Percentiles rank a stretch among this genome's conserved stretches.
phyloP scores from a whole-genome alignment of 2,888 invertebrate genomes.

The Drosophila cognata region DNA sequence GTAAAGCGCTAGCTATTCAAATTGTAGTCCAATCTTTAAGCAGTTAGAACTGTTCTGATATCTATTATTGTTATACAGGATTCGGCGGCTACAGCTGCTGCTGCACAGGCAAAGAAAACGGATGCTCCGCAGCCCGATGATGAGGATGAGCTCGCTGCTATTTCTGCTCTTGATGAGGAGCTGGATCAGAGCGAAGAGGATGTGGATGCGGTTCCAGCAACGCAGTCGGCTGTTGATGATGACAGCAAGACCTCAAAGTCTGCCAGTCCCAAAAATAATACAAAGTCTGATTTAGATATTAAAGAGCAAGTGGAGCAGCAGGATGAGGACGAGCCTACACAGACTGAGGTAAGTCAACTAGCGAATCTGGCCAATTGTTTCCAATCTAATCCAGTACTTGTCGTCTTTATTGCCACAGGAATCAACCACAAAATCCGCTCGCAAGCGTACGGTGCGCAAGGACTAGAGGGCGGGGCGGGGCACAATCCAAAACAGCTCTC shows the following conservation, averaged over 20 bases:
- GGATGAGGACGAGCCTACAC: constrained; percentile 70
- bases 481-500: constrained; percentile 29
- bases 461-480: constrained; percentile 62
- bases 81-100: constrained; percentile 84
- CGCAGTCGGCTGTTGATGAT: constrained; percentile 46
- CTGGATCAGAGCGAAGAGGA: constrained; percentile 63
- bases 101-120: constrained; percentile 89
- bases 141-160: constrained; percentile 47
- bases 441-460: constrained; percentile 83
- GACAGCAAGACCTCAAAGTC: constrained; percentile 55
- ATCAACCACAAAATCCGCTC: constrained; percentile 71
- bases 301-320: constrained; percentile 63
- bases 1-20: constrained; percentile 32
- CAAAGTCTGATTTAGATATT: constrained; percentile 85
- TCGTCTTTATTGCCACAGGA: constrained; percentile 50
- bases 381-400: background rate
- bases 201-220: constrained; percentile 33
- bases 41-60: constrained; percentile 14
- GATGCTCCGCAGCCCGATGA: constrained; percentile 89
- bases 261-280: constrained; percentile 82
- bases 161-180: constrained; percentile 44
- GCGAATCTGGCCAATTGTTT: background rate
- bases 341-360: constrained; percentile 73
- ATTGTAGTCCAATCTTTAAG: background rate
- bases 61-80: constrained; percentile 74